Percentiles rank a stretch among this genome's conserved stretches.
Conservation (phyloP, 35 echinoderm and acorn worm genomes). For the Diadema setosum region DNA sequence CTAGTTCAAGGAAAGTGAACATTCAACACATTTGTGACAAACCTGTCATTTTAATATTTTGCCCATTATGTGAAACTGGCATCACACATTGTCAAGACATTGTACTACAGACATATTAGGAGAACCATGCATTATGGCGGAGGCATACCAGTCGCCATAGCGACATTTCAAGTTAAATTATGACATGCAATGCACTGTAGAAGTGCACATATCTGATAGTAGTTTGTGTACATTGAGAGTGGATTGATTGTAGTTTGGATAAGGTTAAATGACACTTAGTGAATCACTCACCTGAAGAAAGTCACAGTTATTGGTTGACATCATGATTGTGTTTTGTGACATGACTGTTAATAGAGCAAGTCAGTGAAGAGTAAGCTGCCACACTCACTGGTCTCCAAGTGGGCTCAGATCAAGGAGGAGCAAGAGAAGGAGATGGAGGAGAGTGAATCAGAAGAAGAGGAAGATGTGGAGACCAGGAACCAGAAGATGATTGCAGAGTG, state of each 20-base stretch:
- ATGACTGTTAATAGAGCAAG: not conserved
- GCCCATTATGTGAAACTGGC: no score
- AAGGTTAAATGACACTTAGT: not conserved
- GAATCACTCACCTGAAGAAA: not conserved
- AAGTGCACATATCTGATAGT: no score
- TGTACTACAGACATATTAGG: no score
- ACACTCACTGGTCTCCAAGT: conserved; percentile 72
- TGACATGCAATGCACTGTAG: not conserved
- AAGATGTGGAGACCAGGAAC: conserved; percentile 40
- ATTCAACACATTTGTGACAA: no score
- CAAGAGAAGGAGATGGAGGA: conserved; percentile 78
- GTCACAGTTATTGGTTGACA: not conserved
- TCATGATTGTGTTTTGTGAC: not conserved
- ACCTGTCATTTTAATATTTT: no score
- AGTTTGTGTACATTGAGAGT: no score
- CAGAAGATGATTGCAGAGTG: conserved; percentile 79
- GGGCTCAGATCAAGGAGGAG: conserved; percentile 88
- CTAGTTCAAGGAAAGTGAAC: no score
- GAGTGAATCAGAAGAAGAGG: conserved; percentile 49
- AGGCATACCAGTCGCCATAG: no score
- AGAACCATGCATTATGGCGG: no score
- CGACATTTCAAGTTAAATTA: not conserved
- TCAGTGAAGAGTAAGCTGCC: conserved; percentile 76
- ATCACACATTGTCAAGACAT: no score
- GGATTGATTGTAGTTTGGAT: no score